Evolutionary conservation across 2,888 invertebrate genomes (phyloP).

Genomic region (Taphrorychus bicolor): DNA sequence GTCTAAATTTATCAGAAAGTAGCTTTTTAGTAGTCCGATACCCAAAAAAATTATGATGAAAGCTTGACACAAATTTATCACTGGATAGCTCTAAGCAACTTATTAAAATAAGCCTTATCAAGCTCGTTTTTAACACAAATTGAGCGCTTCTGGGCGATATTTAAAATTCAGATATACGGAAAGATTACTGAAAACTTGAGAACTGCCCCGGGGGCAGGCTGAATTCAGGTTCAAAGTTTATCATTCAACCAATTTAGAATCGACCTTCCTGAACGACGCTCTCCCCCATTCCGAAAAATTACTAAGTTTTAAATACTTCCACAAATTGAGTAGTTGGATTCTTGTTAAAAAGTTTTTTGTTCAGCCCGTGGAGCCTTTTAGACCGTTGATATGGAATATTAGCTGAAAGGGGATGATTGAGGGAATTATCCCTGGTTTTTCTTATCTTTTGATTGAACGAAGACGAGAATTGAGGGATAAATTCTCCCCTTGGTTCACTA

Average conservation of each 20-base stretch:
- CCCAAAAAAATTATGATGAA: no score
- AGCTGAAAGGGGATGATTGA: not conserved
- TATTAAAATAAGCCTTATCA: conserved; percentile 5
- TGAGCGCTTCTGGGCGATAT: conserved; percentile 30
- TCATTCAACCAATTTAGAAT: conserved; percentile 53
- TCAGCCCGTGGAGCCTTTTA: conserved; percentile 10
- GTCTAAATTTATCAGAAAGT: conserved; percentile 21
- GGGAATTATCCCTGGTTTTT: not conserved
- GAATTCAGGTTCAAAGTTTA: conserved; percentile 50
- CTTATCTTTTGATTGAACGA: not conserved
- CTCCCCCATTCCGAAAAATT: conserved; percentile 38
- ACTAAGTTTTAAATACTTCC: conserved; percentile 35
- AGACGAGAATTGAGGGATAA: not conserved
- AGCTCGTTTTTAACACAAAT: conserved; percentile 30
- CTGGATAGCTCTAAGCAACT: not conserved
- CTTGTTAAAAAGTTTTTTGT: conserved; percentile 29
- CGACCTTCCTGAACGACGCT: conserved; percentile 42
- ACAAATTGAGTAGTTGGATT: conserved; percentile 32
- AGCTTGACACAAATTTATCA: not conserved
- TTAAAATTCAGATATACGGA: conserved; percentile 53
- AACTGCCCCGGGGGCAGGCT: conserved; percentile 50
- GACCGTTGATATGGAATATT: not conserved
- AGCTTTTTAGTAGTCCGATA: no score
- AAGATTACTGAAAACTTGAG: conserved; percentile 55
- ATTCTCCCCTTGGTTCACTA: no score